Percentiles rank a stretch among this genome's conserved stretches.
Conservation (phyloP, 2,113 vertebrate genomes). For the Siphamia tubifer region DNA sequence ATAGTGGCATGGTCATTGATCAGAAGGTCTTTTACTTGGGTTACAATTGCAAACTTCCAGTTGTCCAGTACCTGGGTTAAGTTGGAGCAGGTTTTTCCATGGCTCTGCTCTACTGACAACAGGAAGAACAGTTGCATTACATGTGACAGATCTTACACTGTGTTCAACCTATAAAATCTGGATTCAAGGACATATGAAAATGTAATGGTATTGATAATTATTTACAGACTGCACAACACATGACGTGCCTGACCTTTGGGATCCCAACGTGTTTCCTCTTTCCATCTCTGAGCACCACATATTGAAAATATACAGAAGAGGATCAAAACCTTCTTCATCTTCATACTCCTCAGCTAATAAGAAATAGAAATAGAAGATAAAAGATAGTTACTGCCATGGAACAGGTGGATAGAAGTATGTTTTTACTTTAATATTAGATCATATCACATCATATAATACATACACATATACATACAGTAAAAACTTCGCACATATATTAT, state of each 20-base stretch:
- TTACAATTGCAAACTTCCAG: constrained; percentile 89
- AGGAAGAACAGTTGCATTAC: neutral
- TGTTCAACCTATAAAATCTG: neutral
- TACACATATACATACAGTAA: too few species aligned
- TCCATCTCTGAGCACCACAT: constrained; percentile 65
- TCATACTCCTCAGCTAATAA: constrained; percentile 32
- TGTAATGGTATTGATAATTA: neutral
- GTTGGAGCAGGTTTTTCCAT: constrained; percentile 82
- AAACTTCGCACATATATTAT: too few species aligned
- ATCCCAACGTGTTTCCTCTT: constrained; percentile 49
- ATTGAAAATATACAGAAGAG: constrained; percentile 66
- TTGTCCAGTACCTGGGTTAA: constrained; percentile 89
- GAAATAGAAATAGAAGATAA: neutral
- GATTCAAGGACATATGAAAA: neutral
- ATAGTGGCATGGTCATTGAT: constrained; percentile 84
- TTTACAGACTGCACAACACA: neutral
- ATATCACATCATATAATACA: too few species aligned
- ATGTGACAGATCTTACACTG: neutral
- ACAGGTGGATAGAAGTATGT: too few species aligned
- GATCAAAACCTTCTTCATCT: constrained; percentile 47
- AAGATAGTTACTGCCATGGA: neutral
- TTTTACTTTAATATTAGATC: too few species aligned
- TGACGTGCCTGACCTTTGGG: constrained; percentile 47
- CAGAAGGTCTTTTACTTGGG: constrained; percentile 85
- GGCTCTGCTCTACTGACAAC: constrained; percentile 52